A percentile compares a stretch with the other conserved stretches of the same genome.
These are phyloP conservation scores for Montipora foliosa DNA, from an alignment of 64 coral and sea anemone species.

Conservation along the genomic window DNA sequence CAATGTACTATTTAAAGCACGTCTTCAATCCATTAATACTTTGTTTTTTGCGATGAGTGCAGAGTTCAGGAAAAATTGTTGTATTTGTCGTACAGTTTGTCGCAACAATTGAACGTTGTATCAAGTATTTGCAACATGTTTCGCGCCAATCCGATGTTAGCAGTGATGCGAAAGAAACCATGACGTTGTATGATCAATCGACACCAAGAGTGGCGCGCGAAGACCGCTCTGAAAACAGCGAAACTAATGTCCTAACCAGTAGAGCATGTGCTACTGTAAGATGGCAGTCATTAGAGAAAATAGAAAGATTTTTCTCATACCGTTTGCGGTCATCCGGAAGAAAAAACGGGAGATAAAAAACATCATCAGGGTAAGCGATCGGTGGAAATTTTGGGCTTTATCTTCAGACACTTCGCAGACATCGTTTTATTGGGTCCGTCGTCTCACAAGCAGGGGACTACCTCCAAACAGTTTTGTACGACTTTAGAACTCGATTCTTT, in stretches of 20 bases:
- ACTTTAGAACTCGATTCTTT: no score
- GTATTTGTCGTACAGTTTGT: not conserved
- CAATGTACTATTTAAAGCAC: constrained; percentile 89
- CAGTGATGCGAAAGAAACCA: constrained; percentile 7
- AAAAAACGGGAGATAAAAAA: no score
- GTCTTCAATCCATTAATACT: constrained; percentile 86
- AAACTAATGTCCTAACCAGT: not conserved
- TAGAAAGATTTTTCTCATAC: no score
- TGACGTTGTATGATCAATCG: not conserved
- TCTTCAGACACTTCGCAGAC: no score
- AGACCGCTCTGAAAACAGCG: not conserved
- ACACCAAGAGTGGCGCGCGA: not conserved
- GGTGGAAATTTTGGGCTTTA: no score
- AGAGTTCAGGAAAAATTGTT: constrained; percentile 69
- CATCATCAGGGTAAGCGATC: no score
- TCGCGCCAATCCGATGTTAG: not conserved
- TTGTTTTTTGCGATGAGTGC: constrained; percentile 92
- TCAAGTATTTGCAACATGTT: not conserved
- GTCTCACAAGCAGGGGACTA: no score
- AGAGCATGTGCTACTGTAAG: not conserved
- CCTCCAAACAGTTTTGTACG: no score
- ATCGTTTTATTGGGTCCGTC: no score
- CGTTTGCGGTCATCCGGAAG: no score
- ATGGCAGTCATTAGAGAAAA: no score
- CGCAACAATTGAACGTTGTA: not conserved